These are phyloP conservation scores for Stichodactyla helianthus DNA, from an alignment of 64 coral and sea anemone species.

Conservation along the genomic window DNA sequence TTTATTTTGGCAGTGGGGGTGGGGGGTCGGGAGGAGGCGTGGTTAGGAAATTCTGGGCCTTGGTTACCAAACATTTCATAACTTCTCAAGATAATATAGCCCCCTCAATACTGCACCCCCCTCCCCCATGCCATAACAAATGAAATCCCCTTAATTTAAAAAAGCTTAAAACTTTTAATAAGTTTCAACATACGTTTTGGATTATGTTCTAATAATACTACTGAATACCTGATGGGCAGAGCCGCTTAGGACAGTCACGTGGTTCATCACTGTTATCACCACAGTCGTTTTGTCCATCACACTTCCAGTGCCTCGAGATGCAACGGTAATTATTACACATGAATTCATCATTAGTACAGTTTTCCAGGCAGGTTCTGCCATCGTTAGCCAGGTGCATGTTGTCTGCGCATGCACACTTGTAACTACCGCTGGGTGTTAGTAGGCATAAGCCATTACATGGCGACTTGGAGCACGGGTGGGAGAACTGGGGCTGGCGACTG, in stretches of 20 bases:
- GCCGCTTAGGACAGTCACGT: slow-evolving; percentile 34
- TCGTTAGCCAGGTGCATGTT: slow-evolving; percentile 76
- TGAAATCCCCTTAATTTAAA: no score
- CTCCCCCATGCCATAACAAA: no score
- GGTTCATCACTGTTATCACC: slow-evolving; percentile 81
- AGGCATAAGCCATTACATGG: slow-evolving; percentile 76
- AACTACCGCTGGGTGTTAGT: slow-evolving; percentile 46
- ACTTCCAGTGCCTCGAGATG: slow-evolving; percentile 68
- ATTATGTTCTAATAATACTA: background rate
- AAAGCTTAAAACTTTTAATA: no score
- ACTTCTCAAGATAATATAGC: no score
- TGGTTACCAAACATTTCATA: no score
- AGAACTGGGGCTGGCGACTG: slow-evolving; percentile 47
- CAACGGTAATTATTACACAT: slow-evolving; percentile 66
- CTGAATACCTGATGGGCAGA: slow-evolving; percentile 49
- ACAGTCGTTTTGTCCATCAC: slow-evolving; percentile 95
- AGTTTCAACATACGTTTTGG: no score
- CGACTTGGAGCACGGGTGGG: slow-evolving; percentile 41
- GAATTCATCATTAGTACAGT: slow-evolving; percentile 73
- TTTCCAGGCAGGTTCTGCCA: slow-evolving; percentile 61
- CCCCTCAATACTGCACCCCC: no score
- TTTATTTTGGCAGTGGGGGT: no score
- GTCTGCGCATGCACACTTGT: slow-evolving; percentile 78
- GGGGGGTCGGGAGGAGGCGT: no score
- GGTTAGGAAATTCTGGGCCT: no score